Evolutionary conservation across 2,888 invertebrate species (phyloP).

Genomic region (Cataglyphis altisquamis): DNA sequence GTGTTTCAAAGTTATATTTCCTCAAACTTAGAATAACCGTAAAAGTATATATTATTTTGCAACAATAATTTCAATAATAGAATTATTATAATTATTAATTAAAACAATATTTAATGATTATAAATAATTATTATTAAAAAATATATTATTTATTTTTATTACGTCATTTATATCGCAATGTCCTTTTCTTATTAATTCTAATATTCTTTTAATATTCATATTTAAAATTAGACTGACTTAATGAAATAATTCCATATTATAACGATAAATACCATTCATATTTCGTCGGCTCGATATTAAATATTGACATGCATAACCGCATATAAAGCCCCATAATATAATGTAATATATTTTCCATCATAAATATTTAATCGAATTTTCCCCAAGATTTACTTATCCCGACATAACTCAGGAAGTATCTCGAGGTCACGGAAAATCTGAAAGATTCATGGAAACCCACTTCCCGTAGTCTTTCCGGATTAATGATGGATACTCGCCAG

Average conservation of each 20-base stretch:
- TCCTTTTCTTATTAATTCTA: neutral
- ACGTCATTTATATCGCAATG: neutral
- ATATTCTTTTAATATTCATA: neutral
- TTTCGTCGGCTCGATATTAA: slow-evolving; percentile 7
- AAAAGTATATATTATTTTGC: neutral
- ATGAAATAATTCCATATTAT: neutral
- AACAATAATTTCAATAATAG: neutral
- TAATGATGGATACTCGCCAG: slow-evolving; percentile 55
- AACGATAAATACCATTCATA: neutral
- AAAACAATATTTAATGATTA: neutral
- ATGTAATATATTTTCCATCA: slow-evolving; percentile 30
- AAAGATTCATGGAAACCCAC: slow-evolving; percentile 60
- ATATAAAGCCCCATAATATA: neutral
- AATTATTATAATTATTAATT: slow-evolving; percentile 8
- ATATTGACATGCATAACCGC: slow-evolving; percentile 28
- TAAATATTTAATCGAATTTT: slow-evolving; percentile 64
- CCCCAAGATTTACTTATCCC: slow-evolving; percentile 44
- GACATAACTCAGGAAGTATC: slow-evolving; percentile 33
- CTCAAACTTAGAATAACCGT: neutral
- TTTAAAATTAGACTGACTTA: neutral
- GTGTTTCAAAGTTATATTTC: slow-evolving; percentile 22
- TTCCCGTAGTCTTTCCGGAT: slow-evolving; percentile 65
- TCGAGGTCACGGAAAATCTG: slow-evolving; percentile 54
- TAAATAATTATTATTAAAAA: neutral
- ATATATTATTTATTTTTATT: neutral